These are phyloP conservation scores for Callorhinus ursinus DNA, from an alignment of 2,113 vertebrate genomes.

Conservation along the genomic window DNA sequence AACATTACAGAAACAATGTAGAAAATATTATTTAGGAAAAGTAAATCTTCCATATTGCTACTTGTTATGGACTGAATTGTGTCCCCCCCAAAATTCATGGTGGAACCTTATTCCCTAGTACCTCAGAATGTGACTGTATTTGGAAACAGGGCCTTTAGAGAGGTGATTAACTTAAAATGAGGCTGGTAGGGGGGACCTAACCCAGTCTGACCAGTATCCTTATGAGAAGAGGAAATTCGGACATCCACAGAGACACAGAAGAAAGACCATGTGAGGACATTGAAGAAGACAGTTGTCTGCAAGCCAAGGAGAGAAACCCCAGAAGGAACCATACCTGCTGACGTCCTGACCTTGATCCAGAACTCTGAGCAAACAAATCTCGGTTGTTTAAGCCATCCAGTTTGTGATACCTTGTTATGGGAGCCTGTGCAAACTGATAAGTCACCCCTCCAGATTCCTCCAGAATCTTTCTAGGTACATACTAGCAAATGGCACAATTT, in stretches of 20 bases:
- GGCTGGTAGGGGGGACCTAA: background rate
- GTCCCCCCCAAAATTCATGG: background rate
- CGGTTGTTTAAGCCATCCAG: background rate
- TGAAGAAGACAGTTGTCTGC: background rate
- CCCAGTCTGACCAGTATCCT: background rate
- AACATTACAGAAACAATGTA: background rate
- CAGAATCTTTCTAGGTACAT: background rate
- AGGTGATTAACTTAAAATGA: background rate
- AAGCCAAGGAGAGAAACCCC: background rate
- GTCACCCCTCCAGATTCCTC: background rate
- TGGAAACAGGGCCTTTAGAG: background rate
- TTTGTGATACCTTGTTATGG: background rate
- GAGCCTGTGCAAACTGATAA: background rate
- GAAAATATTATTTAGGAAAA: slow-evolving; percentile 11
- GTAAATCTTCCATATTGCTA: background rate
- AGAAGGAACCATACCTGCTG: background rate
- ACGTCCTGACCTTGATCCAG: background rate
- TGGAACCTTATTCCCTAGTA: background rate
- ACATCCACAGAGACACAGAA: background rate
- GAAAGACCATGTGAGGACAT: background rate
- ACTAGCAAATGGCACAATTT: background rate
- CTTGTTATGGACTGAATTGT: background rate
- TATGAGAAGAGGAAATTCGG: background rate
- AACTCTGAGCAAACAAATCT: slow-evolving; percentile 5
- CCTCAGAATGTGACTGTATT: background rate